These are phyloP conservation scores for Drosophila varians DNA, from an alignment of 1,140 invertebrate genomes.

Conservation along the genomic window DNA sequence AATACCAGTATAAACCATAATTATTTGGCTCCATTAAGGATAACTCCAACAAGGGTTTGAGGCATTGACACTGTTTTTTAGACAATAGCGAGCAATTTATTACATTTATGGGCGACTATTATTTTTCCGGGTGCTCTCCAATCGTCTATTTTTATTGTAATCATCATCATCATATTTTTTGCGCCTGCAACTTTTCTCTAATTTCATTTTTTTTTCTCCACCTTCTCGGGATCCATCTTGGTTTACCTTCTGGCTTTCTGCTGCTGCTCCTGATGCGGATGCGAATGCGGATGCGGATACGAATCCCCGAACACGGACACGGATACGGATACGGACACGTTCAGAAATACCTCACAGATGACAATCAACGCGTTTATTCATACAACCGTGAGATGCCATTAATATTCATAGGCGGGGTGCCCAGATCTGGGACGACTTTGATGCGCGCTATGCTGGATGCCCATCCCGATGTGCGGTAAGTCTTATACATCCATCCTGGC, in stretches of 20 bases:
- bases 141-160: conserved; percentile 29
- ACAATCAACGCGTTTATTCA: conserved; percentile 87
- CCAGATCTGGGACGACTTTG: conserved; percentile 97
- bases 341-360: conserved; percentile 86
- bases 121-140: neutral
- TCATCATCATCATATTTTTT: conserved; percentile 33
- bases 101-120: neutral
- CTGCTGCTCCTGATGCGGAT: conserved; percentile 7
- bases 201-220: conserved; percentile 61
- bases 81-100: neutral
- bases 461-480: conserved; percentile 96
- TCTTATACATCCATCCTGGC: conserved; percentile 14
- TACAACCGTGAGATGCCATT: conserved; percentile 95
- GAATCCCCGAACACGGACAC: neutral
- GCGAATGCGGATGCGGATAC: conserved; percentile 6
- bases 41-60: no score
- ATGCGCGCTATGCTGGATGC: conserved; percentile 99
- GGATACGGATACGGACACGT: conserved; percentile 20
- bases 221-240: neutral
- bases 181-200: conserved; percentile 67
- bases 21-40: no score
- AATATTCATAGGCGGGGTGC: conserved; percentile 98
- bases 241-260: neutral
- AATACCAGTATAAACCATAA: neutral
- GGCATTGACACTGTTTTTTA: no score